Base-by-base conservation (phyloP, 2,113 vertebrate genomes). In the Pseudorhombus dupliciocellatus region DNA sequence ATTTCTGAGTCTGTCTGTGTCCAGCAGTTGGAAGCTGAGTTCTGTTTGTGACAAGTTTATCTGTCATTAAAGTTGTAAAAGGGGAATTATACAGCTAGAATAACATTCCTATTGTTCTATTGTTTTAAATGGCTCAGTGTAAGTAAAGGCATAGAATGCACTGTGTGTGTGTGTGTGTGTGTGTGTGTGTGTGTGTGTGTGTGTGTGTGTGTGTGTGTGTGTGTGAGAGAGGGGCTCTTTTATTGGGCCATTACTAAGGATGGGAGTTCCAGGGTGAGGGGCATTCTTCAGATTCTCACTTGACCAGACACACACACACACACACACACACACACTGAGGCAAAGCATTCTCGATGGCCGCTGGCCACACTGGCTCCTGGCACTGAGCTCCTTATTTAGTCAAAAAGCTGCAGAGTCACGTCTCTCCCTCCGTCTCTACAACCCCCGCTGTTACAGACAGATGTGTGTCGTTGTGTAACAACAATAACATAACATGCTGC, bases 241-340 rank as follows among this genome's bases (percentile, higher is more conserved):
- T 86, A 88, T 81, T 88, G 72, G 74, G 37, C 42, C 56, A 40
- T 72, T 61, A 87, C 84, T 86, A 79, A 58, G 63, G 11, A 54
- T 37, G 64, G 73, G 67, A 87, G 84, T 76, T 88, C 67, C n/a
- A 15, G 86, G 74, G 80, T 77, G 81, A 72, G 64, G 72, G 80
- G 83, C 83, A 93, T 93, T 93, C 91, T 79, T 91, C 40, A 92
- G 79, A 93, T 93, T 92, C 89, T 87, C 85, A 40, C 26, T 63
- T 60, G 69, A 84, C 84, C 84, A 87, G 53, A 86, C 68, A 69
- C 75, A 71, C 80, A 71, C 64, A 80, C 60, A 81, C 56, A 75
- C 70, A 66, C 71, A 69, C 58, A 37, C 16, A 57, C 15, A 31
- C 26, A 34, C 16, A 34, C 20, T 7, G 44, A 87, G 71, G 51